Conservation (phyloP, 2,113 vertebrate genomes). For the Oplegnathus fasciatus region DNA sequence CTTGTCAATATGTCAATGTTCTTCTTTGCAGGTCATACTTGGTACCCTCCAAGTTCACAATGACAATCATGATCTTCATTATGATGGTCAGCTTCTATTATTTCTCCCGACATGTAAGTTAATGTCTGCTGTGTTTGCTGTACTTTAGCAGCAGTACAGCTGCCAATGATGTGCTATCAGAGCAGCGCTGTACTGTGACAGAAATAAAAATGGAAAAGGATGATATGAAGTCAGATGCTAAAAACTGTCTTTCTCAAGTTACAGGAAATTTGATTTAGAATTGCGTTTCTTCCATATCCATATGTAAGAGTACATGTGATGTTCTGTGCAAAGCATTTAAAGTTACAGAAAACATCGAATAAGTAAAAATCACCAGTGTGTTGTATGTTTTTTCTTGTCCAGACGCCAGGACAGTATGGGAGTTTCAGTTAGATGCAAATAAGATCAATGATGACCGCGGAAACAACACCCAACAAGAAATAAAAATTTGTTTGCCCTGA, state of each 20-base stretch:
- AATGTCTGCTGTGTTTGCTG: not conserved
- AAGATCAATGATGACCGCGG: too few relatives aligned
- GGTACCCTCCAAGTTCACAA: constrained; percentile 92
- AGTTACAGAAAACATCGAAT: too few relatives aligned
- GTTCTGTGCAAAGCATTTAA: too few relatives aligned
- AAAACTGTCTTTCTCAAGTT: too few relatives aligned
- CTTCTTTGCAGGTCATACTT: constrained; percentile 80
- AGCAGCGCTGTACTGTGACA: not conserved
- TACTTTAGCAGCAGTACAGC: not conserved
- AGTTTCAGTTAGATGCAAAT: too few relatives aligned
- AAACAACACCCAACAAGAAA: not conserved
- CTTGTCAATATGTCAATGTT: not conserved
- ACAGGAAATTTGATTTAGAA: too few relatives aligned
- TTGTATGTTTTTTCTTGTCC: too few relatives aligned
- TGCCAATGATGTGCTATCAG: not conserved
- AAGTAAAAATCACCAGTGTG: too few relatives aligned
- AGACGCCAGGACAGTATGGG: too few relatives aligned
- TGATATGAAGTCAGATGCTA: too few relatives aligned
- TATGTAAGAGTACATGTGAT: too few relatives aligned
- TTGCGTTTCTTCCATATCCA: too few relatives aligned
- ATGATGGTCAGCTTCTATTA: constrained; percentile 99
- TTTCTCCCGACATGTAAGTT: constrained; percentile 95
- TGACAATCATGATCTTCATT: constrained; percentile 92
- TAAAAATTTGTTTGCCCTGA: not conserved
- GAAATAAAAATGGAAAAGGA: not conserved